Base-by-base conservation (phyloP, 2,113 vertebrate species). In the Odobenus rosmarus region DNA sequence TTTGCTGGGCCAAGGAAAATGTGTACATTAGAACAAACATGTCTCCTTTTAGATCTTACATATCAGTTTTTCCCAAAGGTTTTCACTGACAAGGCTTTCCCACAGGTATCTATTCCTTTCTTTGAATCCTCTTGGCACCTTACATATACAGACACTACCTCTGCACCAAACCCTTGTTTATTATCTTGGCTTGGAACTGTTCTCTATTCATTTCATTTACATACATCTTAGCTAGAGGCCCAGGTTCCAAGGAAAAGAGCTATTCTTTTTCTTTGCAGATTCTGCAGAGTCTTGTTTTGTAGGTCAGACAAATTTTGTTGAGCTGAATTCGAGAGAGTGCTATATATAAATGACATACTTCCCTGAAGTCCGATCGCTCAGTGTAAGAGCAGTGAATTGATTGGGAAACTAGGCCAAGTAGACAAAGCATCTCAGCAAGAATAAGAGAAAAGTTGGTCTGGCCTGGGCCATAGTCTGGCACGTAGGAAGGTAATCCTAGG, bases 101-200 rank as follows among this genome's bases (percentile, higher is more conserved):
- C 95, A 96, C 80, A 95, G 96, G 57, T 92, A 91, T 97, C 91
- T 85, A 23, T 95, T 93, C 39, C 57, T 81, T 84, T 72, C 80
- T 93, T 90, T 95, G 36, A 86, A 83, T 67, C 92, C 28, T 76
- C 53, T 95, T 97, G 95, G 85, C 85, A 85, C 21, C 21, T 42
- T 77, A 39, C 6, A 19, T n/a, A 89, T 18, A 84, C 21, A 87
- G 74, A 28, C 42, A 92, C 76, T 36, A 57, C n/a, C 79, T 85
- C 33, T 67, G 39, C 69, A 71, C 83, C 80, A 96, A 96, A 46
- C 4, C 9, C 83, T 83, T 95, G 91, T 97, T 91, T 95, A 69
- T 97, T 91, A 74, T 82, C 82, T 97, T 96, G 80, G 26, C 80
- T 93, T 72, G 24, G 51, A 76, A 59, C 86, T 87, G 9, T 95